Conservation (phyloP, 2,113 vertebrate species). For the Picathartes gymnocephalus region DNA sequence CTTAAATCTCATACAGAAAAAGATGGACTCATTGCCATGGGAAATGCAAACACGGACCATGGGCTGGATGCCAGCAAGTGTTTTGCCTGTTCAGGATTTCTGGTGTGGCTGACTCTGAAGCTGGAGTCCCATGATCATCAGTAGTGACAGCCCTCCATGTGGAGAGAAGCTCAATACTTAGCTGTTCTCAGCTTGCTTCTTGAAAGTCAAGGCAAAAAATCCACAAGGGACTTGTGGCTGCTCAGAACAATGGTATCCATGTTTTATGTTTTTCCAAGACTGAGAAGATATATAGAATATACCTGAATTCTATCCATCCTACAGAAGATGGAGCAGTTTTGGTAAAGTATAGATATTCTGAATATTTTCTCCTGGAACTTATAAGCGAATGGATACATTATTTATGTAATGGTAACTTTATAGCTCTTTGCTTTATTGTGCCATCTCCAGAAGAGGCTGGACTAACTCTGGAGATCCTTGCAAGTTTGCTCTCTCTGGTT, state of each 20-base stretch:
- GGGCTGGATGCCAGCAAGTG: background rate
- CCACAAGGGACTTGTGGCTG: background rate
- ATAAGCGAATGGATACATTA: background rate
- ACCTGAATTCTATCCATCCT: background rate
- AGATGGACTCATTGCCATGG: background rate
- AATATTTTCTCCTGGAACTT: background rate
- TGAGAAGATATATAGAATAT: background rate
- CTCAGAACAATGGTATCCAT: background rate
- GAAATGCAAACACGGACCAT: background rate
- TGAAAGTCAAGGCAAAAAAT: background rate
- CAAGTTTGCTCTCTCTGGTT: background rate
- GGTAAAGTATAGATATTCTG: background rate
- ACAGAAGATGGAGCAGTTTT: background rate
- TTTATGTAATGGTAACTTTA: background rate
- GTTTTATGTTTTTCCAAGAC: background rate
- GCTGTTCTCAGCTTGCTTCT: background rate
- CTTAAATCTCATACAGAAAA: background rate
- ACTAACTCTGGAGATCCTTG: background rate
- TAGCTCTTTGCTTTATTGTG: background rate
- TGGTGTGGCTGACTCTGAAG: background rate
- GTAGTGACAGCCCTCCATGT: too few species aligned
- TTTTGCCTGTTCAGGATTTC: background rate
- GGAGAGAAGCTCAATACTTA: background rate
- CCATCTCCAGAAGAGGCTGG: background rate
- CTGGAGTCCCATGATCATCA: background rate